Evolutionary conservation across 2,888 invertebrate species (phyloP), one percentile per base, ranked within the genome.

Genomic region (Lampropteryx suffumata): DNA sequence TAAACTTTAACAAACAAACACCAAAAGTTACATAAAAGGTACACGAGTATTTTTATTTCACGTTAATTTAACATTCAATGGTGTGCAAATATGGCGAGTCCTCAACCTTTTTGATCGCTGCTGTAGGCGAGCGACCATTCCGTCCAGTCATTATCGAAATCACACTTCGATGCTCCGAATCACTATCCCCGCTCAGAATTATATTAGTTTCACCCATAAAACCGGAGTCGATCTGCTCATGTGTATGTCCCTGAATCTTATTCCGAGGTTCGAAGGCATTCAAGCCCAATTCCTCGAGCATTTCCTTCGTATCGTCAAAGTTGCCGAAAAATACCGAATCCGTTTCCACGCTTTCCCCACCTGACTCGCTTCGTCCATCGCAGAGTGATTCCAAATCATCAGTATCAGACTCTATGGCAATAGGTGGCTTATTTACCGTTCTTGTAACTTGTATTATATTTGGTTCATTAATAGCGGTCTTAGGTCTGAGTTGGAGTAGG

Each of bases 241-340:
- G 46, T 24, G 27, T 46, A 36, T 42, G 78, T 44, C 57, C 67
- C 10, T 72, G 70, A 37, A 73, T 56, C 49, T 80, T 80, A 28
- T 49, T 70, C 28, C 71, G 74, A 42, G 73, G 66, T 26, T 81
- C 82, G 50, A 80, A 82, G 29, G 69, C 69, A 32, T 68, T 72
- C 27, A 86, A 56, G 8, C 80, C 82, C 36, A 90, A 71, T 52
- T 88, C 88, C 12, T 82, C 82, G 6, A 85, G 76, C 59, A 89
- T 71, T 59, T 87, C 82, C 42, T 86, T 87, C 0, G 89, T 79
- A 50, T 90, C 89, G 34, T 89, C 86, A 63, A 94, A 93, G 73
- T 94, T 94, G 4, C 95, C 95, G 69, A 96, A 96, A 73, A 96
- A 95, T 8, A 96, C 96, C 8, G 96, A 96, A 80, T 96, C 96